Conservation (phyloP, 2,888 invertebrate species). For the Oscheius sp. region DNA sequence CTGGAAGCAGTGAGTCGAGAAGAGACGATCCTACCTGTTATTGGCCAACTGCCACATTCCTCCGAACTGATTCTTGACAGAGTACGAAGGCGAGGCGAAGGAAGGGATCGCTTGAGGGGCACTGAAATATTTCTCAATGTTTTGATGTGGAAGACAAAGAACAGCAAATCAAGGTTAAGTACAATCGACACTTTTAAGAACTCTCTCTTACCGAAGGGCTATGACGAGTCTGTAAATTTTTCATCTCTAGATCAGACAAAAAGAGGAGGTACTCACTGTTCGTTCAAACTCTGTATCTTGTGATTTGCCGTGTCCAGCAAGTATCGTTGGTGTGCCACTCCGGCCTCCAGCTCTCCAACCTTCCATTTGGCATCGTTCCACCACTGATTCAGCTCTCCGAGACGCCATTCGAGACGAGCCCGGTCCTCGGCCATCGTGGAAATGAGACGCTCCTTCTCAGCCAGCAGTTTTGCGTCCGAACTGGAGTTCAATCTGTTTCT, state of each 20-base stretch:
- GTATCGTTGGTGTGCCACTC: conserved; percentile 58
- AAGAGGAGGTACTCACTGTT: conserved; percentile 40
- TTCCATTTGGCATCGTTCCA: conserved; percentile 67
- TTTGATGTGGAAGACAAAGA: not conserved
- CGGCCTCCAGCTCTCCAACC: conserved; percentile 64
- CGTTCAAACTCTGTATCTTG: conserved; percentile 56
- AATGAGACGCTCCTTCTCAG: conserved; percentile 52
- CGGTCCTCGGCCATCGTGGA: conserved; percentile 59
- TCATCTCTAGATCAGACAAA: not conserved
- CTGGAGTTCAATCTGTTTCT: conserved; percentile 47
- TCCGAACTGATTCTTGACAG: conserved; percentile 17
- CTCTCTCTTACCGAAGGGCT: conserved; percentile 34
- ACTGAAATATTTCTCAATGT: conserved; percentile 19
- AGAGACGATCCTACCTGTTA: conserved; percentile 4
- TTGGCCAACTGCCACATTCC: conserved; percentile 38
- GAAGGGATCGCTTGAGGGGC: conserved; percentile 14
- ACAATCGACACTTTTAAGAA: not conserved
- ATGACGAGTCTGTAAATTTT: conserved; percentile 35
- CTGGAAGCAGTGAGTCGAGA: not conserved
- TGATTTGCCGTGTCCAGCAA: conserved; percentile 57
- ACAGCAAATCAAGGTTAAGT: not conserved
- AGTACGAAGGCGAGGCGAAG: conserved; percentile 23
- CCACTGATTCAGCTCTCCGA: conserved; percentile 63
- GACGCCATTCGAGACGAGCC: conserved; percentile 61
- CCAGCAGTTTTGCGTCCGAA: conserved; percentile 47